Conservation (phyloP, 2,797 vertebrate genomes). For the Myotis pilosus region DNA sequence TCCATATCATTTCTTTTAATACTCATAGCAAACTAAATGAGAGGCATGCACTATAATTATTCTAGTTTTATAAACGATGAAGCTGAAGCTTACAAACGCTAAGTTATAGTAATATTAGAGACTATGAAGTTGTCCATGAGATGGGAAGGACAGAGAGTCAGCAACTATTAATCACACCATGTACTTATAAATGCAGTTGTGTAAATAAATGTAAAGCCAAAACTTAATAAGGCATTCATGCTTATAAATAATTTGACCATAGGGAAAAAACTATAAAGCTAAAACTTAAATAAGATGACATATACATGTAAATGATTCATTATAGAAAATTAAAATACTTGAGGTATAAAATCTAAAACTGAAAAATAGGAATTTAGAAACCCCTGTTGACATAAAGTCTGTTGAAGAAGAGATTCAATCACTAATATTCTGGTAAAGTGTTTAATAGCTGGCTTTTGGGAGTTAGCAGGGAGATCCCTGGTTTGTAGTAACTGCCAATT, state of each 20-base stretch:
- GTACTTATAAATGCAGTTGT: not conserved
- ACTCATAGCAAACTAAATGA: not conserved
- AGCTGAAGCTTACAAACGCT: not conserved
- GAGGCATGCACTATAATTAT: not conserved
- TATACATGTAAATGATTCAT: not conserved
- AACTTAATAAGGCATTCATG: not conserved
- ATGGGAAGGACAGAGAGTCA: conserved; percentile 16
- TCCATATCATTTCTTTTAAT: not conserved
- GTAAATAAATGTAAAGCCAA: not conserved
- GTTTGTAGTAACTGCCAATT: not conserved
- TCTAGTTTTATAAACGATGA: conserved; percentile 40
- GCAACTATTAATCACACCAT: not conserved
- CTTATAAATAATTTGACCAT: not conserved
- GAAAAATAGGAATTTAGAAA: not conserved
- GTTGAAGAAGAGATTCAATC: not conserved
- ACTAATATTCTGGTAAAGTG: not conserved
- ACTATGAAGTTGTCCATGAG: not conserved
- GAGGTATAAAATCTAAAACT: not conserved
- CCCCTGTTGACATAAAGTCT: not conserved
- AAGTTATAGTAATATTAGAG: not conserved
- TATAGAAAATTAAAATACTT: conserved; percentile 7
- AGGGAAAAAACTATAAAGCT: not conserved
- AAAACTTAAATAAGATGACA: conserved; percentile 20
- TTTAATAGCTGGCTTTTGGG: not conserved
- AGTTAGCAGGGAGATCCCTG: not conserved